These are phyloP conservation scores for Cettia cetti DNA, from an alignment of 2,113 vertebrate genomes.

Conservation along the genomic window DNA sequence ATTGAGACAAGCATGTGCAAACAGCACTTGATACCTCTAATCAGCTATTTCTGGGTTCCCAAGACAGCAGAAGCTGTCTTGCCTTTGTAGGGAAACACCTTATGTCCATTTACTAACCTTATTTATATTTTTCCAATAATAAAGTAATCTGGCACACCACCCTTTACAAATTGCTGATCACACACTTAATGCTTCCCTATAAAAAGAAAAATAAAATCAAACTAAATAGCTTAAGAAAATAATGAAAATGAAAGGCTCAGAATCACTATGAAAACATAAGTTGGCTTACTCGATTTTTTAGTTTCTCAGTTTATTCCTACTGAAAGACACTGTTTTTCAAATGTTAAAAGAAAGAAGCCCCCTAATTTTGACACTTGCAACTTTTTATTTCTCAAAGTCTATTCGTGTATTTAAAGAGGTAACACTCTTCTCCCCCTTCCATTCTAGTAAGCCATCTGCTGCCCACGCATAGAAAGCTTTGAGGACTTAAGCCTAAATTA, in stretches of 20 bases:
- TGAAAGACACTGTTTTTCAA: background rate
- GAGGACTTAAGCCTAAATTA: background rate
- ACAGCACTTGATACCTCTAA: background rate
- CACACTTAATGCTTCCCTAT: background rate
- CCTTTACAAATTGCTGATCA: background rate
- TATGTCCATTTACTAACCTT: background rate
- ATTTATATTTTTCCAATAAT: background rate
- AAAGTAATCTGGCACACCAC: background rate
- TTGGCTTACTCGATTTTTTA: background rate
- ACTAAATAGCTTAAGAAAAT: background rate
- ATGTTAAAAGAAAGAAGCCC: background rate
- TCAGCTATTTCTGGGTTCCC: background rate
- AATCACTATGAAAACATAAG: background rate
- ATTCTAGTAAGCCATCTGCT: background rate
- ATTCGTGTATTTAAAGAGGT: background rate
- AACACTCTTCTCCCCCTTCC: background rate
- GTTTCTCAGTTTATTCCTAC: background rate
- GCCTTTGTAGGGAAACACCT: background rate
- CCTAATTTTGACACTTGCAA: background rate
- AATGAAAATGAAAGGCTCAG: background rate
- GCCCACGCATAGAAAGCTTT: background rate
- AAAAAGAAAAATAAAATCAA: background rate
- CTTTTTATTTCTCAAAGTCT: background rate
- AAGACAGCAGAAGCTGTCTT: background rate
- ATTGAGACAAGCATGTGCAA: background rate